These are phyloP conservation scores for Arvicanthis niloticus DNA, from an alignment of 2,113 vertebrate species.

Conservation along the genomic window DNA sequence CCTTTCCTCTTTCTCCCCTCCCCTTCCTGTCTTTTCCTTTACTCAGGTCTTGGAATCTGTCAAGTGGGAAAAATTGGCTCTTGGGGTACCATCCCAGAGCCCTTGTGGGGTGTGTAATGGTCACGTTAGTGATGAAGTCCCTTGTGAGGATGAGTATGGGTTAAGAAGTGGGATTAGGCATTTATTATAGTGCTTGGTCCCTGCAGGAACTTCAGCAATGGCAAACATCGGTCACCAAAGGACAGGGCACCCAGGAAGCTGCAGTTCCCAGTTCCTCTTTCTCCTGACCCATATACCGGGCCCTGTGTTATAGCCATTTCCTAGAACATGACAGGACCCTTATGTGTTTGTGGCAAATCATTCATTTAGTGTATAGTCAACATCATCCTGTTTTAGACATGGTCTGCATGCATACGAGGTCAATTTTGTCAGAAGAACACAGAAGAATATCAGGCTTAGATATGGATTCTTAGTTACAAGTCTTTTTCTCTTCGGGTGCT, in stretches of 20 bases:
- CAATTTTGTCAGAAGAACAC: neutral
- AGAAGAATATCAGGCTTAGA: neutral
- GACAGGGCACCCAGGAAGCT: neutral
- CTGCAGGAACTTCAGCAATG: too few relatives aligned
- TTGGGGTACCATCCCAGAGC: neutral
- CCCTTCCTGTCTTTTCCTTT: neutral
- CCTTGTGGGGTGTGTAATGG: neutral
- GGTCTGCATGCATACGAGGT: rapidly evolving
- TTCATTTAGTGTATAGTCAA: neutral
- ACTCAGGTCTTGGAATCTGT: neutral
- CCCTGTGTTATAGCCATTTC: neutral
- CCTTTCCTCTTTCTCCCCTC: rapidly evolving
- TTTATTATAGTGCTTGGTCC: too few relatives aligned
- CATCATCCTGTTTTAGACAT: neutral
- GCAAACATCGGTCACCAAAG: too few relatives aligned
- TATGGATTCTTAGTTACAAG: neutral
- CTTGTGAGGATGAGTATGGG: too few relatives aligned
- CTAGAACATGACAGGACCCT: neutral
- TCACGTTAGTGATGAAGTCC: neutral
- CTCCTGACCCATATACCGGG: too few relatives aligned
- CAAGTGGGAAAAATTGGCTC: neutral
- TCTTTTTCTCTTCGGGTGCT: neutral
- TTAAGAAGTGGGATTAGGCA: neutral
- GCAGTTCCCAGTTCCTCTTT: neutral
- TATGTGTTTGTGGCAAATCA: neutral